phyloP scores from a whole-genome alignment of 2,888 invertebrate species.

The Meganola albula region DNA sequence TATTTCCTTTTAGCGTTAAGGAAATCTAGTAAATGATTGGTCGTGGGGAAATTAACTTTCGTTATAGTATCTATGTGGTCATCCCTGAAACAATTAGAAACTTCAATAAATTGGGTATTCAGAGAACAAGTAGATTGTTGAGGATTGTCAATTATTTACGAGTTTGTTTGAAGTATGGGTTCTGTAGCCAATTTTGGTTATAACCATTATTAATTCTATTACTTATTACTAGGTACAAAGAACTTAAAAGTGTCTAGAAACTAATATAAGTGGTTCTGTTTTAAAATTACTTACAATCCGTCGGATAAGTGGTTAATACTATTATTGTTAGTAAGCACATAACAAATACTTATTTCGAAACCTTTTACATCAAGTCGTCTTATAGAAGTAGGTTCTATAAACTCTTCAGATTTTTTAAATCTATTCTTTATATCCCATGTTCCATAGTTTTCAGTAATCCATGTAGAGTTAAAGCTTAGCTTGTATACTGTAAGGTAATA shows the following conservation, averaged over 20 bases:
- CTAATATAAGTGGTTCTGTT: too few species aligned
- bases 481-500: slow-evolving; percentile 56
- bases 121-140: slow-evolving; percentile 1
- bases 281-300: slow-evolving; percentile 66
- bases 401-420: slow-evolving; percentile 31
- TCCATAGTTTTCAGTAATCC: slow-evolving; percentile 50
- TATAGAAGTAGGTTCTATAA: slow-evolving; percentile 39
- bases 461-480: slow-evolving; percentile 35
- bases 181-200: too few species aligned
- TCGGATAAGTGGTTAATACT: slow-evolving; percentile 79
- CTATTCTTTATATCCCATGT: slow-evolving; percentile 39
- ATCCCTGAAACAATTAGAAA: slow-evolving; percentile 44
- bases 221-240: too few species aligned
- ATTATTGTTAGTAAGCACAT: slow-evolving; percentile 79
- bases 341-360: slow-evolving; percentile 68
- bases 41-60: slow-evolving; percentile 80
- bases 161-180: too few species aligned
- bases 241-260: too few species aligned
- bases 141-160: too few species aligned
- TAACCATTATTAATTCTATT: too few species aligned
- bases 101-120: neutral
- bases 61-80: slow-evolving; percentile 79
- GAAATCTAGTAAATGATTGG: slow-evolving; percentile 75
- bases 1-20: slow-evolving; percentile 76
- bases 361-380: slow-evolving; percentile 66